Evolutionary conservation across 92 coral and sea anemone genomes (phyloP), one percentile per base, ranked within the genome.

Genomic region (Muricea muricata): DNA sequence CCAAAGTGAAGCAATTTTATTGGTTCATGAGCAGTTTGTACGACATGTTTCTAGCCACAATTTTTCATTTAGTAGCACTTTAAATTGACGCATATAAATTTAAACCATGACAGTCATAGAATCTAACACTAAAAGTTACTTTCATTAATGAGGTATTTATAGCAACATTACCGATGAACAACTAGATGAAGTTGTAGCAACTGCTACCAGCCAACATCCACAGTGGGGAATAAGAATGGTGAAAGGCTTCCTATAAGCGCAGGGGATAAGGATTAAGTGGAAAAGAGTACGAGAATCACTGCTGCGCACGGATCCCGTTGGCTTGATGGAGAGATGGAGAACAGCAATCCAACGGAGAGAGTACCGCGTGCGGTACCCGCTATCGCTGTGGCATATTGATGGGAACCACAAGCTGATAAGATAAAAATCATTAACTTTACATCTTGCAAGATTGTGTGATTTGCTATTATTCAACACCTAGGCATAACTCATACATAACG

Each of bases 341-440:
- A 35, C 11, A 56, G 56, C 90, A 73, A 61, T 75, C 7, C 79
- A 75, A 63, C 66, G 90, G 33, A 42, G 93, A 57, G 61, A 63
- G 35, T 90, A 90, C 76, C 75, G 55, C 34, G 93, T 81, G 20
- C 78, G 67, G 58, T 66, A 85, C n/a, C 93, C 90, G 45, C 79
- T 80, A n/a, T 73, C 90, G 20, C 56, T 90, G 20, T 90, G 93
- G 90, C 92, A 89, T 58, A 76, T 88, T 87, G 91, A 87, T 66
- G 87, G 87, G 12, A 33, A 81, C 48, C 88, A 83, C 52, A 88
- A 84, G 48, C 65, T 88, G 41, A 88, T 88, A 45, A 88, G 91
- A 83, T 87, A 29, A 79, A 54, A 32, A 12, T 7, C 3, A 48
- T 48, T 20, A 48, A 12, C 17, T 7, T 48, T 48, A 12, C 56